Base-by-base conservation (phyloP, 2,888 invertebrate species). In the Diplazon laetatorius region DNA sequence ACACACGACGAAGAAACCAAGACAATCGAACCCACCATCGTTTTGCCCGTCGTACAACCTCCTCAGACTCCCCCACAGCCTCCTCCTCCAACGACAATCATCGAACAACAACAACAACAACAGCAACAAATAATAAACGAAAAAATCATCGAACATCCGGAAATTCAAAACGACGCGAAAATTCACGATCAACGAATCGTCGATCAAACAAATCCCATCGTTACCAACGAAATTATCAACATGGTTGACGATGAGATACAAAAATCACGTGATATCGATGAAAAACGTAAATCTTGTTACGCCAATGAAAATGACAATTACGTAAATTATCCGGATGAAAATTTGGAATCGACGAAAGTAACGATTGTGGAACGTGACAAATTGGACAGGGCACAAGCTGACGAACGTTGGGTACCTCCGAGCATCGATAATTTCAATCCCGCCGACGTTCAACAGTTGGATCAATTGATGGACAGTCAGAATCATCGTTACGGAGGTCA, bases 331-430 rank as follows among this genome's bases (percentile, higher is more conserved):
- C 82, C 81, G 6, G 90, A 89, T 62, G 89, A 91, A 59, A 89
- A 91, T 50, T 81, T 91, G 10, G 92, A 92, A 76, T 86, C 88
- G 10, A 86, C 85, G 0, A 91, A 91, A 82, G 91, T 89, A 4
- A 82, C 87, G 8, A 86, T 90, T 46, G 90, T 89, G 3, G 90
- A 91, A 16, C 87, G 91, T 42, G 90, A 91, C 39, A 91, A 92
- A 65, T 85, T 92, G 30, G 92, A 92, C 77, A 90, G 91, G 18
- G 91, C 91, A 6, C 91, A 92, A 82, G 92, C 93, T 2, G 94
- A 94, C 82, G 94, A 94, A 85, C 89, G 94, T 76, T 94, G 94
- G 94, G 93, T 94, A 12, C 94, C 94, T 16, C 94, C 94, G 1
- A 79, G 93, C 82, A 91, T 91, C 18, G 91, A 91, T 1, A 87